phyloP scores from a whole-genome alignment of 2,113 vertebrate genomes.

The Colossoma macropomum region DNA sequence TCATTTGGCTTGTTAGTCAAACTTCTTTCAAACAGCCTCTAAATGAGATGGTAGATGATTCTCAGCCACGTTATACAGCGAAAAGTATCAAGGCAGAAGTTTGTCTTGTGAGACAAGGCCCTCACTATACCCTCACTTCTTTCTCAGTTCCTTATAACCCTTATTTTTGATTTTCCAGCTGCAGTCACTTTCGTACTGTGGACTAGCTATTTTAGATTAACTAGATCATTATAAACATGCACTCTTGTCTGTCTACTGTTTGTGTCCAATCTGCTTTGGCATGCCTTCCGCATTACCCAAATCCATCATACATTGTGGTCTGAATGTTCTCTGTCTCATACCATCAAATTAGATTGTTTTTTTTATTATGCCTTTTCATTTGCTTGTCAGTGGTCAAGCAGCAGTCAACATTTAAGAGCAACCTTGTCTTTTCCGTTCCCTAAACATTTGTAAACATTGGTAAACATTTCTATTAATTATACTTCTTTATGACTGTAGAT shows the following conservation, averaged over 20 bases:
- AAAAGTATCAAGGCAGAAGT: too few relatives aligned
- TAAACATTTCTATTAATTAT: too few relatives aligned
- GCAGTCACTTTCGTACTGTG: not conserved
- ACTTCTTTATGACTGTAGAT: not conserved
- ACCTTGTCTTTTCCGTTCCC: not conserved
- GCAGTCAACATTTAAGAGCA: not conserved
- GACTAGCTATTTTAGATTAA: not conserved
- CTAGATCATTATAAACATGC: not conserved
- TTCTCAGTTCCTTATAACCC: too few relatives aligned
- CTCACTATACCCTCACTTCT: too few relatives aligned
- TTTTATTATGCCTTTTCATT: not conserved
- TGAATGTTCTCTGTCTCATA: not conserved
- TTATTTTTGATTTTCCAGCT: not conserved
- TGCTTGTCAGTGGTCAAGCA: not conserved
- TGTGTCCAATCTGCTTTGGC: slow-evolving; percentile 2
- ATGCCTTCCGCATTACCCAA: slow-evolving; percentile 9
- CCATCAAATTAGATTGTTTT: not conserved
- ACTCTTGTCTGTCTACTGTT: not conserved
- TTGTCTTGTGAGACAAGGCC: too few relatives aligned
- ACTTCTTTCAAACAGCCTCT: too few relatives aligned
- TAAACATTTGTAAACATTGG: too few relatives aligned
- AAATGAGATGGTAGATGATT: too few relatives aligned
- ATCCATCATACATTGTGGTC: not conserved
- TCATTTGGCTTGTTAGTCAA: too few relatives aligned
- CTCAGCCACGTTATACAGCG: too few relatives aligned